phyloP scores from a whole-genome alignment of 1,140 invertebrate genomes.

The Penaeus chinensis region DNA sequence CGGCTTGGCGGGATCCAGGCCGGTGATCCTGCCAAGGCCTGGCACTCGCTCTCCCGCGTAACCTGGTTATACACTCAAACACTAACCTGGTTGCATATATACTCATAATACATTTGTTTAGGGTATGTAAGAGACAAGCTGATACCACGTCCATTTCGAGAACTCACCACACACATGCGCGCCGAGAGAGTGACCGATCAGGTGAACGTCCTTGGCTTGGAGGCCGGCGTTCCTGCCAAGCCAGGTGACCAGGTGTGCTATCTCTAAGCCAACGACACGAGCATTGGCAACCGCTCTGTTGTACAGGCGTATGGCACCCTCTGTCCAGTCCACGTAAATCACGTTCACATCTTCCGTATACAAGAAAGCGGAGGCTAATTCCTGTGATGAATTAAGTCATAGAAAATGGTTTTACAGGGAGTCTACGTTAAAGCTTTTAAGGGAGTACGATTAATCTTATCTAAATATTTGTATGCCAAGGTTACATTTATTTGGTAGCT shows the following conservation, averaged over 20 bases:
- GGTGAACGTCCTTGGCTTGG: constrained; percentile 11
- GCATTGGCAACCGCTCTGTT: constrained; percentile 31
- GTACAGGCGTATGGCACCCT: constrained; percentile 28
- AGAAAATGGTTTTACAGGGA: background rate
- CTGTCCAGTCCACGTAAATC: constrained; percentile 45
- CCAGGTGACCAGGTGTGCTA: constrained; percentile 18
- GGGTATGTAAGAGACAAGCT: too few relatives aligned
- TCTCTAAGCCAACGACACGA: constrained; percentile 15
- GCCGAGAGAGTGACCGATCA: constrained; percentile 44
- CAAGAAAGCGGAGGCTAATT: background rate
- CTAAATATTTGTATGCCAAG: too few relatives aligned
- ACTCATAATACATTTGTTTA: too few relatives aligned
- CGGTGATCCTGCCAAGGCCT: constrained; percentile 15
- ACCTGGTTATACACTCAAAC: too few relatives aligned
- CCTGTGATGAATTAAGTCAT: background rate
- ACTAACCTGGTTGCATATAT: too few relatives aligned
- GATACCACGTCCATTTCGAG: too few relatives aligned
- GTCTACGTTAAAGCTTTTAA: background rate
- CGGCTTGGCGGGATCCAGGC: constrained; percentile 64
- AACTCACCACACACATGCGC: constrained; percentile 30
- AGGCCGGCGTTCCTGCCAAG: constrained; percentile 2
- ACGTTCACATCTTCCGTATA: constrained; percentile 21
- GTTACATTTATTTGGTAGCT: too few relatives aligned
- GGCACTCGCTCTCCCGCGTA: too few relatives aligned
- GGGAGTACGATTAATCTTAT: too few relatives aligned